phyloP scores from a whole-genome alignment of 1,140 invertebrate species.

The Drosophila parabipectinata region DNA sequence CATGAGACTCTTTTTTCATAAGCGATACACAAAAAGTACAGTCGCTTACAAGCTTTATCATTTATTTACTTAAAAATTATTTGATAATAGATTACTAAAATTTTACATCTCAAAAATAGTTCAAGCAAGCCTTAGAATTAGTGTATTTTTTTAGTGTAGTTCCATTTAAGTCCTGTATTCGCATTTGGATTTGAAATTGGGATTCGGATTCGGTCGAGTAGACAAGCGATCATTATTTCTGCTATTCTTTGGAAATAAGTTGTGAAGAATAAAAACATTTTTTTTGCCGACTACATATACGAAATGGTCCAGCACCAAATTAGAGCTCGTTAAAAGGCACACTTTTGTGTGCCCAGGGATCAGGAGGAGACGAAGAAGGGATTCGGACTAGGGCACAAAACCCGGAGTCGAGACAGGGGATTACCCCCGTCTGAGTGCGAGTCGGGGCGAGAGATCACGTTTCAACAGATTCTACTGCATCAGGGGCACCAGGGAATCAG shows the following conservation, averaged over 20 bases:
- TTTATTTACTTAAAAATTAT: neutral
- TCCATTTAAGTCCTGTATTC: constrained; percentile 43
- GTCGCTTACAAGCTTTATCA: neutral
- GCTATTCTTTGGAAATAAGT: constrained; percentile 62
- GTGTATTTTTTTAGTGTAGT: constrained; percentile 1
- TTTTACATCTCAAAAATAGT: too few relatives aligned
- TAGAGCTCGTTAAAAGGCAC: constrained; percentile 81
- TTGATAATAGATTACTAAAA: neutral
- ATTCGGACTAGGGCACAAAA: constrained; percentile 4
- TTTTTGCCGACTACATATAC: constrained; percentile 42
- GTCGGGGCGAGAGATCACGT: constrained; percentile 51
- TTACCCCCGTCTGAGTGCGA: constrained; percentile 48
- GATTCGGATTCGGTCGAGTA: constrained; percentile 52
- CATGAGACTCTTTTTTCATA: neutral
- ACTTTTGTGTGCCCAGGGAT: constrained; percentile 56
- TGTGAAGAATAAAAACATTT: constrained; percentile 56
- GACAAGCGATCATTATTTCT: constrained; percentile 62
- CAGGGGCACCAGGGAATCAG: constrained; percentile 27
- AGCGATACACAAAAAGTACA: neutral
- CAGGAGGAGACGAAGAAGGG: constrained; percentile 28
- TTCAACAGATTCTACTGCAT: constrained; percentile 76
- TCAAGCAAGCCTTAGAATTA: too few relatives aligned
- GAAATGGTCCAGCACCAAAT: constrained; percentile 73
- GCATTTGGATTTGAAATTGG: constrained; percentile 25
- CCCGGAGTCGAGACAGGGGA: constrained; percentile 40